These are phyloP conservation scores for Fregata magnificens DNA, from an alignment of 2,113 vertebrate genomes.

Conservation along the genomic window DNA sequence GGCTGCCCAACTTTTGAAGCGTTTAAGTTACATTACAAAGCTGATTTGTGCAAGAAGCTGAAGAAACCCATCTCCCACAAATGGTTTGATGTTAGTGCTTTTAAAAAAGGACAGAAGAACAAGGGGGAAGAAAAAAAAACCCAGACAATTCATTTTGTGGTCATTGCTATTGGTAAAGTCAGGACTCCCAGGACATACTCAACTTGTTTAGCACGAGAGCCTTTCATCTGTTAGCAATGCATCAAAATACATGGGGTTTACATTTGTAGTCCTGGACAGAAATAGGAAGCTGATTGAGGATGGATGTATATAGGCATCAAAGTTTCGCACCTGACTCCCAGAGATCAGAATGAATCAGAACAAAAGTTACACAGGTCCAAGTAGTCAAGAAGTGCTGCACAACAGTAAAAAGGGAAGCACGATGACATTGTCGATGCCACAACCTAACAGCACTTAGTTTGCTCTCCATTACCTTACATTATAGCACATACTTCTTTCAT, in stretches of 20 bases:
- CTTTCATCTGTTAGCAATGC: background rate
- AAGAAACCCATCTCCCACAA: background rate
- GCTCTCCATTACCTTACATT: accelerated
- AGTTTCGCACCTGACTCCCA: background rate
- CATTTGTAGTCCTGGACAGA: background rate
- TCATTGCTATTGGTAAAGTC: background rate
- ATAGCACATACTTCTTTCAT: background rate
- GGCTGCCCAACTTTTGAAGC: background rate
- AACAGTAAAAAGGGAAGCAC: background rate
- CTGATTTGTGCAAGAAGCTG: background rate
- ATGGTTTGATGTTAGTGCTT: background rate
- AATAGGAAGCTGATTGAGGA: background rate
- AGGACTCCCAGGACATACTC: background rate
- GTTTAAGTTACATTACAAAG: background rate
- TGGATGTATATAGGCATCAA: background rate
- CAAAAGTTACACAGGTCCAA: background rate
- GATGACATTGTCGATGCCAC: background rate
- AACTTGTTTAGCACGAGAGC: background rate
- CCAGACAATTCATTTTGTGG: background rate
- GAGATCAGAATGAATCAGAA: background rate
- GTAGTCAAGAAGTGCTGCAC: background rate
- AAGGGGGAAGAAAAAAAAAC: background rate
- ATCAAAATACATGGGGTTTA: background rate
- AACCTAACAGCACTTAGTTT: background rate
- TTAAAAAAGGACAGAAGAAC: background rate